A percentile compares a stretch with the other conserved stretches of the same genome.
These are phyloP conservation scores for Dicerorhinus sumatrensis DNA, from an alignment of 2,113 vertebrate genomes.

Conservation along the genomic window DNA sequence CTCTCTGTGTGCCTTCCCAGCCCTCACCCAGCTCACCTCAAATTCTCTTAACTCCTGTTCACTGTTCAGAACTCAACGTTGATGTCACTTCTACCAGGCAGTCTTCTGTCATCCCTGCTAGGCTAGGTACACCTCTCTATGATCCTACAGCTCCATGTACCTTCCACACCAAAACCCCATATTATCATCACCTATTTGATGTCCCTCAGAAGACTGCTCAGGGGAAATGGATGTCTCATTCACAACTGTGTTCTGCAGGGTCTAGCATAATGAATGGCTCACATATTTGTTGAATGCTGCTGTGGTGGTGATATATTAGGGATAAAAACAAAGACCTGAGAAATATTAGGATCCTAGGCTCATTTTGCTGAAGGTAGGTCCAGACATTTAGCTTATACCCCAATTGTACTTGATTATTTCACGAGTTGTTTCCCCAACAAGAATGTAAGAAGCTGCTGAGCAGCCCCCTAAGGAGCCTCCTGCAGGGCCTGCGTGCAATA, in stretches of 20 bases:
- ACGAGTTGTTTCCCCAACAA: background rate
- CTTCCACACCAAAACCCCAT: background rate
- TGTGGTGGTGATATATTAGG: background rate
- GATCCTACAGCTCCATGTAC: background rate
- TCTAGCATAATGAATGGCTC: background rate
- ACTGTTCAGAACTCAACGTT: background rate
- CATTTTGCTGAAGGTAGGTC: background rate
- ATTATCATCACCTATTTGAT: background rate
- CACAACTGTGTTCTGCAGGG: background rate
- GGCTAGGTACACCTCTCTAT: background rate
- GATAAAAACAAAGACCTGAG: background rate
- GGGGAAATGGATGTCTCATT: background rate
- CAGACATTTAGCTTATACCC: background rate
- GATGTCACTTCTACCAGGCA: background rate
- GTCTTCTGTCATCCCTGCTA: background rate
- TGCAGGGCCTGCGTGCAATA: background rate
- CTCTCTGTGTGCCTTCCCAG: background rate
- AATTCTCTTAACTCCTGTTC: background rate
- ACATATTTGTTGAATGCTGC: background rate
- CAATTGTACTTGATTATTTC: background rate
- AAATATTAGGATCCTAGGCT: background rate
- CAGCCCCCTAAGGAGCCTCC: background rate
- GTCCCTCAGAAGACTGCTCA: background rate
- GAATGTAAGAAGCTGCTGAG: background rate
- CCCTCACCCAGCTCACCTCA: background rate